These are phyloP conservation scores for Andrena minutula DNA, from an alignment of 2,888 invertebrate genomes.

Conservation along the genomic window DNA sequence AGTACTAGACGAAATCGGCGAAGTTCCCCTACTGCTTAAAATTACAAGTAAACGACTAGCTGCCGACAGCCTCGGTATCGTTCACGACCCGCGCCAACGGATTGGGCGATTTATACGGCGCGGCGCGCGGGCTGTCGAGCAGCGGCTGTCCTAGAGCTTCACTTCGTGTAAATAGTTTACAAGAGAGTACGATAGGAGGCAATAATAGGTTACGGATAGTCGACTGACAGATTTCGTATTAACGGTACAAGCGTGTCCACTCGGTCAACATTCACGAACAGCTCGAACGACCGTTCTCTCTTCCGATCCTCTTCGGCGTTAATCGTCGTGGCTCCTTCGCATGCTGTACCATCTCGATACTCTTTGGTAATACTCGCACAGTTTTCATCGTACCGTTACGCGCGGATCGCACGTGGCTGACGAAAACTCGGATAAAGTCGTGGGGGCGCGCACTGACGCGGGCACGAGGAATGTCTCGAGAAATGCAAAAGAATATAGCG, in stretches of 20 bases:
- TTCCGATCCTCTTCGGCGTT: slow-evolving; percentile 31
- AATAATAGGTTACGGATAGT: slow-evolving; percentile 78
- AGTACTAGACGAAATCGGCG: slow-evolving; percentile 73
- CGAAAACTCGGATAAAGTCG: slow-evolving; percentile 53
- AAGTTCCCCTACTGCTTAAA: slow-evolving; percentile 71
- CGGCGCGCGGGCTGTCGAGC: slow-evolving; percentile 54
- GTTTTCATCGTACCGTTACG: slow-evolving; percentile 41
- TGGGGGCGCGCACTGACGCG: slow-evolving; percentile 51
- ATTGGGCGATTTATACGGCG: slow-evolving; percentile 59
- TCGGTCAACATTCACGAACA: slow-evolving; percentile 64
- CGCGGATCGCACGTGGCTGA: slow-evolving; percentile 36
- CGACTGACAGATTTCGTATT: slow-evolving; percentile 74
- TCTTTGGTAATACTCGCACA: slow-evolving; percentile 45
- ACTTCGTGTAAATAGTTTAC: slow-evolving; percentile 71
- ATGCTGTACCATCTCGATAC: slow-evolving; percentile 15
- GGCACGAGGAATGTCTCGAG: slow-evolving; percentile 64
- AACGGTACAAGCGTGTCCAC: slow-evolving; percentile 62
- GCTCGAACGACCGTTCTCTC: slow-evolving; percentile 60
- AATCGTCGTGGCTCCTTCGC: slow-evolving; percentile 13
- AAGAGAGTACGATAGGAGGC: slow-evolving; percentile 77
- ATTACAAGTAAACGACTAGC: slow-evolving; percentile 68
- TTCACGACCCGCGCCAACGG: slow-evolving; percentile 24
- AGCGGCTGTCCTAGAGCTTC: slow-evolving; percentile 58
- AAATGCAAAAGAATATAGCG: slow-evolving; percentile 48
- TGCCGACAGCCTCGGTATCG: slow-evolving; percentile 47